A percentile compares a stretch with the other conserved stretches of the same genome.
These are phyloP conservation scores for Peromyscus attwateri DNA, from an alignment of 2,797 vertebrate species.

Conservation along the genomic window DNA sequence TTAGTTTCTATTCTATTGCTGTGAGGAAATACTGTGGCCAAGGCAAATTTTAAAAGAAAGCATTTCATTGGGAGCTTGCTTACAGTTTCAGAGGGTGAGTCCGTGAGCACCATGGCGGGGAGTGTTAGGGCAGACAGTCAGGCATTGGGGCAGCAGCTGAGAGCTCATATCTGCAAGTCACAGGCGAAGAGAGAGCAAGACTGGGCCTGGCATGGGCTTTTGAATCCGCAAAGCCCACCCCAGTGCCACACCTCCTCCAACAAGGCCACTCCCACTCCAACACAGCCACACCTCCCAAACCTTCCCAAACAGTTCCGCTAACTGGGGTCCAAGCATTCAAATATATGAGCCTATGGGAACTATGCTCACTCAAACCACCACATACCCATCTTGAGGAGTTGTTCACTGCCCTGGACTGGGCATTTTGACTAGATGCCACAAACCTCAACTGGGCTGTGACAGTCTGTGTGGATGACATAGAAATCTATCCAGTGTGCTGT, in stretches of 20 bases:
- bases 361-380: background rate
- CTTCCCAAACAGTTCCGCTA: background rate
- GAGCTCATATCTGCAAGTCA: background rate
- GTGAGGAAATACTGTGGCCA: background rate
- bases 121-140: background rate
- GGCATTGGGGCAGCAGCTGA: background rate
- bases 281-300: background rate
- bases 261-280: background rate
- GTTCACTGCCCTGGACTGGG: background rate
- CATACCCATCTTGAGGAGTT: fast-evolving
- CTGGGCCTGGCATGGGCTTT: background rate
- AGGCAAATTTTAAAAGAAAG: background rate
- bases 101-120: background rate
- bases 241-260: background rate
- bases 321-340: background rate
- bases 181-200: background rate
- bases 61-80: background rate
- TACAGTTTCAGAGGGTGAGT: background rate
- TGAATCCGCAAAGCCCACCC: background rate
- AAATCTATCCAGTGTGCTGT: fast-evolving
- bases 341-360: background rate
- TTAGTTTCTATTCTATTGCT: background rate
- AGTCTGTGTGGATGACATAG: fast-evolving
- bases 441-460: background rate
- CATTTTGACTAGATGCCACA: background rate